These are phyloP conservation scores for Hystrix brachyura DNA, from an alignment of 2,113 vertebrate genomes.

Conservation along the genomic window DNA sequence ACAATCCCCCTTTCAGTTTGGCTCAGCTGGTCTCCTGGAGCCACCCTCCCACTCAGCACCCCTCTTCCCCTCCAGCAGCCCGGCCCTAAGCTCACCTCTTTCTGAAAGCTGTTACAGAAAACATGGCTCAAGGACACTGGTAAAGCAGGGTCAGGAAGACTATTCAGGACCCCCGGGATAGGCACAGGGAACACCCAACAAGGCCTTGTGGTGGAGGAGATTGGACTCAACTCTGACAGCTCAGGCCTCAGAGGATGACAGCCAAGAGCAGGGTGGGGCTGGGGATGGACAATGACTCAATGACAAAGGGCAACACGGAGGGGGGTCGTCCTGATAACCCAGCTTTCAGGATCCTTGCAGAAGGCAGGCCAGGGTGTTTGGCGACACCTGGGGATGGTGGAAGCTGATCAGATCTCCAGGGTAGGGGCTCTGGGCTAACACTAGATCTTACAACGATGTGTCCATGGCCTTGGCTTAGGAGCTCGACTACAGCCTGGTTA, in stretches of 20 bases:
- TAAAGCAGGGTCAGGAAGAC: neutral
- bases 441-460: neutral
- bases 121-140: too few species aligned
- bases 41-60: accelerated
- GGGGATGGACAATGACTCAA: neutral
- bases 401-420: neutral
- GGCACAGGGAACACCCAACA: neutral
- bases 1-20: neutral
- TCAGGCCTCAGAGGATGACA: accelerated
- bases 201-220: too few species aligned
- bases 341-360: neutral
- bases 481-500: neutral
- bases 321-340: neutral
- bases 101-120: neutral
- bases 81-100: neutral
- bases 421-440: neutral
- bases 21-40: neutral
- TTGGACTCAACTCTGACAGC: too few species aligned
- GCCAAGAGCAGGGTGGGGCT: neutral
- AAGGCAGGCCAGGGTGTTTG: neutral
- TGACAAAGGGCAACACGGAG: neutral
- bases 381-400: neutral
- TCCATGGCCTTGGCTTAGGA: too few species aligned
- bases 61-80: neutral
- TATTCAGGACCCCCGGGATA: neutral